Evolutionary conservation across 2,888 invertebrate species (phyloP).

Genomic region (Chironomus riparius): DNA sequence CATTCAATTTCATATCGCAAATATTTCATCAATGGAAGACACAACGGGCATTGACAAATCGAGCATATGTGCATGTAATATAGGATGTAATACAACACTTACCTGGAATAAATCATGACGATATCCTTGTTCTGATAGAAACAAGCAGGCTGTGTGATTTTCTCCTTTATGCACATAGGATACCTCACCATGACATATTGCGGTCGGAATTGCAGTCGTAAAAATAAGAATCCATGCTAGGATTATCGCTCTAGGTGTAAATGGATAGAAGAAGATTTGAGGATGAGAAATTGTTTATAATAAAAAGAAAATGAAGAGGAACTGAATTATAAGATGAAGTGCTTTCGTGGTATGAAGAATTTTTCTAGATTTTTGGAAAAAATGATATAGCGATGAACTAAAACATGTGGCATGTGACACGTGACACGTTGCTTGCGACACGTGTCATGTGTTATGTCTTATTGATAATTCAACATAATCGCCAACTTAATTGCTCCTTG

Average conservation of each 20-base stretch:
- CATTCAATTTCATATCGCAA: not conserved
- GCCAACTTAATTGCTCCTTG: too few species aligned
- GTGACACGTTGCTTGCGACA: too few species aligned
- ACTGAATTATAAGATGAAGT: not conserved
- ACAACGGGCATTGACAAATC: too few species aligned
- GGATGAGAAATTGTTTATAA: not conserved
- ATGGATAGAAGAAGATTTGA: not conserved
- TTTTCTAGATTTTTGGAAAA: too few species aligned
- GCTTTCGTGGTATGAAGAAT: too few species aligned
- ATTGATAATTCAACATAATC: too few species aligned
- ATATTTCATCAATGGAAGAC: too few species aligned
- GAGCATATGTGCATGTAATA: too few species aligned
- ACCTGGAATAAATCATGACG: conserved; percentile 44
- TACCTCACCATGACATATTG: conserved; percentile 66
- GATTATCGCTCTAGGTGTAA: conserved; percentile 52
- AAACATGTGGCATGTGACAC: too few species aligned
- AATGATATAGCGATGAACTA: too few species aligned
- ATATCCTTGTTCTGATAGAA: conserved; percentile 53
- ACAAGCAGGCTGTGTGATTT: conserved; percentile 59
- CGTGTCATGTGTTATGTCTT: too few species aligned
- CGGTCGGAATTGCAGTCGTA: conserved; percentile 66
- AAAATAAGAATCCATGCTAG: conserved; percentile 75
- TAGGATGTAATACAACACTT: conserved; percentile 15
- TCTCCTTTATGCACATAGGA: conserved; percentile 55
- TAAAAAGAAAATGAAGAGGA: not conserved